A percentile compares a stretch with the other conserved stretches of the same genome.
Evolutionary conservation across 1,140 invertebrate genomes (phyloP).

Genomic region (Arion vulgaris): DNA sequence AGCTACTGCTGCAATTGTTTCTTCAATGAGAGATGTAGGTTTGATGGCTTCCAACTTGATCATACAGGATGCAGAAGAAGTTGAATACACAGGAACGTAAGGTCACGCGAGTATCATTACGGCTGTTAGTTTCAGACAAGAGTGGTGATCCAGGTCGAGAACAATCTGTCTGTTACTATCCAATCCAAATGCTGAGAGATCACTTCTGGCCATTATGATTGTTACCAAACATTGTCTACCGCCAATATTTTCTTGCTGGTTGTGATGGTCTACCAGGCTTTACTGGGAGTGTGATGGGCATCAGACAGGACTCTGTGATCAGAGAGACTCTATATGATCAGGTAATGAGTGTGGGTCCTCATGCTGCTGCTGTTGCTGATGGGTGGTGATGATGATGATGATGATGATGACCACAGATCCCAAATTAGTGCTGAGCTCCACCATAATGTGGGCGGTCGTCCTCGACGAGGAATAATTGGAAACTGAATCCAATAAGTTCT

Average conservation of each 20-base stretch:
- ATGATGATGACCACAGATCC: neutral
- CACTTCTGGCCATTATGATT: conserved; percentile 31
- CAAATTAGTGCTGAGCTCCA: conserved; percentile 21
- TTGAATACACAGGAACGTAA: conserved; percentile 23
- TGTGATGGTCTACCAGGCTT: conserved; percentile 12
- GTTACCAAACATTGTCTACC: conserved; percentile 27
- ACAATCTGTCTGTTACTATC: conserved; percentile 15
- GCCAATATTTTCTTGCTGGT: conserved; percentile 13
- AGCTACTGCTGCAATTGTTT: conserved; percentile 34
- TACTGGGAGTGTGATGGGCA: conserved; percentile 10
- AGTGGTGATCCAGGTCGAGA: conserved; percentile 23
- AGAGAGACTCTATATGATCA: conserved; percentile 11
- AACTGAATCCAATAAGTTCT: conserved; percentile 12
- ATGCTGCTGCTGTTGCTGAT: neutral
- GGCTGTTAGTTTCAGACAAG: conserved; percentile 1
- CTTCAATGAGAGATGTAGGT: conserved; percentile 32
- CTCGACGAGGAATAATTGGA: conserved; percentile 16
- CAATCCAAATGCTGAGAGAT: neutral
- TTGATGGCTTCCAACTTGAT: neutral
- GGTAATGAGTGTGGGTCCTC: neutral
- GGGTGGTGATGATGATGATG: no score
- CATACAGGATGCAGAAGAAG: conserved; percentile 20
- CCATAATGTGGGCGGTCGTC: conserved; percentile 24
- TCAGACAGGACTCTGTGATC: no score
- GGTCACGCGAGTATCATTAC: conserved; percentile 4